A percentile compares a stretch with the other conserved stretches of the same genome.
Conservation (phyloP, 2,888 invertebrate genomes). For the Pegoplata infirma region DNA sequence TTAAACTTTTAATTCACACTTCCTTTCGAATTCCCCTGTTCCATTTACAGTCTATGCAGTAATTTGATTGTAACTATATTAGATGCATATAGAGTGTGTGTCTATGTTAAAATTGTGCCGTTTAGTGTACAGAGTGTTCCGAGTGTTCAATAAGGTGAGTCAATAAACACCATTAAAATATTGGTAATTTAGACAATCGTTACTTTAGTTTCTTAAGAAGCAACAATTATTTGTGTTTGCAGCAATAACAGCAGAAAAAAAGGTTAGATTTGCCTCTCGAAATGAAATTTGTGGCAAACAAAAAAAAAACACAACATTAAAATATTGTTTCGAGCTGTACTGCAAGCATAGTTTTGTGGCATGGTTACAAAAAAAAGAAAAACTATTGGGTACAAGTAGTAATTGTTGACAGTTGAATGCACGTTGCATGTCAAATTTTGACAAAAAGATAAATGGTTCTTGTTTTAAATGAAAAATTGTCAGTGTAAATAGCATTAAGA, state of each 20-base stretch:
- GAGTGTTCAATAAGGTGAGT: conserved; percentile 62
- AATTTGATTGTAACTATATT: conserved; percentile 14
- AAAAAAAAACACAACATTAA: too few relatives aligned
- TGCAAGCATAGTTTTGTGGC: too few relatives aligned
- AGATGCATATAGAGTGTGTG: not conserved
- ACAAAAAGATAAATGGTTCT: conserved; percentile 64
- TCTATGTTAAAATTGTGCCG: not conserved
- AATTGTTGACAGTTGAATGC: conserved; percentile 76
- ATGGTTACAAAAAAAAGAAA: not conserved
- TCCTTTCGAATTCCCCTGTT: too few relatives aligned
- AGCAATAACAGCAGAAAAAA: conserved; percentile 19
- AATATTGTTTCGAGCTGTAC: not conserved
- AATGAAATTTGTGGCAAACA: conserved; percentile 1
- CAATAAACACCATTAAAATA: conserved; percentile 64
- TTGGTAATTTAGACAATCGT: conserved; percentile 55
- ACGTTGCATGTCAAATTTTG: conserved; percentile 73
- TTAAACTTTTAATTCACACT: too few relatives aligned
- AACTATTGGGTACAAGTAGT: conserved; percentile 65
- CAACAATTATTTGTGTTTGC: conserved; percentile 41
- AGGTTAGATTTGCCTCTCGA: conserved; percentile 35
- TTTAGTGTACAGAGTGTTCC: conserved; percentile 30
- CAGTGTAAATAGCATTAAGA: conserved; percentile 22
- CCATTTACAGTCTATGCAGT: too few relatives aligned
- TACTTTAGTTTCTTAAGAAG: conserved; percentile 50
- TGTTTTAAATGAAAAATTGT: conserved; percentile 50